A percentile compares a stretch with the other conserved stretches of the same genome.
These are phyloP conservation scores for Fringilla coelebs DNA, from an alignment of 2,797 vertebrate species.

Conservation along the genomic window DNA sequence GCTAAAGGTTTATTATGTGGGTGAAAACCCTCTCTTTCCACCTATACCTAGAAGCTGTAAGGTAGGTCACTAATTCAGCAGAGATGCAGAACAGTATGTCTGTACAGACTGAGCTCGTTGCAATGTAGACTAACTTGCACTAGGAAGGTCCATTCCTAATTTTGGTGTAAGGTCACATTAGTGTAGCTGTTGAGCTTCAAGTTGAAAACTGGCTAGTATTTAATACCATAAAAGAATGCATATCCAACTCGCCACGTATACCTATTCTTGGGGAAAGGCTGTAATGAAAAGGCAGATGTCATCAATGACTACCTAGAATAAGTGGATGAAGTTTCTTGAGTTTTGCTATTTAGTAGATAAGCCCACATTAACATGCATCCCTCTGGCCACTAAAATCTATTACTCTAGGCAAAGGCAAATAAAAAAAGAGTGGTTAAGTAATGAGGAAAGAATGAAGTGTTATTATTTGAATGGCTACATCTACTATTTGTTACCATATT, in stretches of 20 bases:
- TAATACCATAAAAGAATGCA: neutral
- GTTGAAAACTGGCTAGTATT: neutral
- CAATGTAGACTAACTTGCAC: neutral
- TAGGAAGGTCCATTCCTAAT: neutral
- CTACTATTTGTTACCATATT: neutral
- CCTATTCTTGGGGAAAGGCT: neutral
- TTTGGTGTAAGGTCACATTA: neutral
- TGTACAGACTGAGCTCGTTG: neutral
- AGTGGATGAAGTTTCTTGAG: neutral
- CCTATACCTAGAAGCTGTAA: neutral
- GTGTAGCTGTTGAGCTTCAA: neutral
- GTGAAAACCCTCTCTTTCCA: neutral
- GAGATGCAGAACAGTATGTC: neutral
- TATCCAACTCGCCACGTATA: neutral
- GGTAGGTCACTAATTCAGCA: neutral
- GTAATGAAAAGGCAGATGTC: neutral
- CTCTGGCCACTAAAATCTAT: neutral
- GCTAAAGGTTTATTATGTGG: neutral
- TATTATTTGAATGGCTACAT: neutral
- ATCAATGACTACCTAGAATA: neutral
- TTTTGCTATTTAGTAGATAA: neutral
- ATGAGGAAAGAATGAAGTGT: neutral
- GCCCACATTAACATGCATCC: neutral
- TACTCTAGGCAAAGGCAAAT: constrained; percentile 1
- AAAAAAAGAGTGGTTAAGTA: neutral